Evolutionary conservation across 2,113 vertebrate genomes (phyloP).

Genomic region (Pyxicephalus adspersus): DNA sequence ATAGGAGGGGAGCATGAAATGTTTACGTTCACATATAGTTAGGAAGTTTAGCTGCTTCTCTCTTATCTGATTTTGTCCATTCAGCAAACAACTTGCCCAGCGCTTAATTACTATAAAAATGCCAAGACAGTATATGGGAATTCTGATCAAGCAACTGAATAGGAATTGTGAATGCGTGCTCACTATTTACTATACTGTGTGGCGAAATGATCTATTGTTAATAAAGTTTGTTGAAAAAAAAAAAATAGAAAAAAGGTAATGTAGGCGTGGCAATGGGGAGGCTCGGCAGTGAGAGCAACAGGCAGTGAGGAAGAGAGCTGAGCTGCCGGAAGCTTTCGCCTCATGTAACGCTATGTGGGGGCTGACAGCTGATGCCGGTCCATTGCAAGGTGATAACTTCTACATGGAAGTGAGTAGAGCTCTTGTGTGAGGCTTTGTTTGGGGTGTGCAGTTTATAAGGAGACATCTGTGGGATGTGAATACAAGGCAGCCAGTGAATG

Average conservation of each 20-base stretch:
- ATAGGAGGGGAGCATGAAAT: too few species aligned
- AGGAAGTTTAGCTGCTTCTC: too few species aligned
- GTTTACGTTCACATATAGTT: too few species aligned
- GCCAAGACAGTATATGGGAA: neutral
- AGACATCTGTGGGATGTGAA: too few species aligned
- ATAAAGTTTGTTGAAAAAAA: conserved; percentile 35
- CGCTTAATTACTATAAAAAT: too few species aligned
- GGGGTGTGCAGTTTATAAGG: too few species aligned
- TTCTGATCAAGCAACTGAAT: neutral
- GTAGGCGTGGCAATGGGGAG: neutral
- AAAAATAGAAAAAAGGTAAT: neutral
- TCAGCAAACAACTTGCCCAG: too few species aligned
- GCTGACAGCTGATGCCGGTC: neutral
- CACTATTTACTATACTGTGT: neutral
- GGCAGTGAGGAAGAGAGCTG: neutral
- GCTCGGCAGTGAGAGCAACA: conserved; percentile 16
- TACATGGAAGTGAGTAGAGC: neutral
- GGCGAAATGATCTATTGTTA: neutral
- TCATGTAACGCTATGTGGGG: neutral
- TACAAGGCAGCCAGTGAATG: too few species aligned
- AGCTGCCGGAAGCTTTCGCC: neutral
- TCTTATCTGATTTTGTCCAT: too few species aligned
- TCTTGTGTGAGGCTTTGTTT: neutral
- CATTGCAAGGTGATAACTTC: neutral
- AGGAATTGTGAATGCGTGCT: neutral